Base-by-base conservation (phyloP, 2,797 vertebrate species). In the Pachyuromys duprasi region DNA sequence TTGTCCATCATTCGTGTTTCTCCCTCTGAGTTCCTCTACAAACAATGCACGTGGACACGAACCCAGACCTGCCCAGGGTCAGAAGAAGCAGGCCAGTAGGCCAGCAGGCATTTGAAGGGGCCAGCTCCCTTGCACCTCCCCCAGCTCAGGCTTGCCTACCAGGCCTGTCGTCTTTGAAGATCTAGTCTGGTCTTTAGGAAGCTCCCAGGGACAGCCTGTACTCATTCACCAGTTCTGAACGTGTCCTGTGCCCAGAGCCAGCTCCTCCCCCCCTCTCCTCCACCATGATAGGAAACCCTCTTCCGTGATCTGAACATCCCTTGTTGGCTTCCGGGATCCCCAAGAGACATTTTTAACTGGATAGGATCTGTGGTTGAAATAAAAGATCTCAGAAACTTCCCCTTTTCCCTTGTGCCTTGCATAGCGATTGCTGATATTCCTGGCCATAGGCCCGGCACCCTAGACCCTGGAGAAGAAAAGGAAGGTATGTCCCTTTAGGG, bases 331-430 rank as follows among this genome's bases (percentile, higher is more conserved):
- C 87, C 15, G 76, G 18, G 82, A 93, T 65, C 63, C 89, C 93
- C 3, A 62, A 90, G 80, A 75, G 92, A 70, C 84, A 42, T 88
- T 96, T 96, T 49, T 67, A 75, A 94, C 62, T 65, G 67, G 57
- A 18, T 63, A 60, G 69, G 76, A 45, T 78, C 55, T 11, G 83
- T 79, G 87, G 39, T 90, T 95, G 70, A 95, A 98, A 97, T 97
- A 97, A 97, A 97, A 92, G 17, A 39, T 93, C 65, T 94, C 49
- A 57, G 78, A 93, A 96, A 92, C 67, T 5, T 13, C 28, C 14
- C n/a, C 31, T 82, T 57, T 53, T 20, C 39, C 17, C 67, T 84
- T n/a, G 81, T 0, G 3, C 31, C 49, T 78, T 33, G 5, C 13
- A 2, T 17, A 63, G 67, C 88, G 39, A 89, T 78, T 14, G 4